Evolutionary conservation across 2,797 vertebrate species (phyloP), one percentile per base, ranked within the genome.

Genomic region (Enteromius mattozi): DNA sequence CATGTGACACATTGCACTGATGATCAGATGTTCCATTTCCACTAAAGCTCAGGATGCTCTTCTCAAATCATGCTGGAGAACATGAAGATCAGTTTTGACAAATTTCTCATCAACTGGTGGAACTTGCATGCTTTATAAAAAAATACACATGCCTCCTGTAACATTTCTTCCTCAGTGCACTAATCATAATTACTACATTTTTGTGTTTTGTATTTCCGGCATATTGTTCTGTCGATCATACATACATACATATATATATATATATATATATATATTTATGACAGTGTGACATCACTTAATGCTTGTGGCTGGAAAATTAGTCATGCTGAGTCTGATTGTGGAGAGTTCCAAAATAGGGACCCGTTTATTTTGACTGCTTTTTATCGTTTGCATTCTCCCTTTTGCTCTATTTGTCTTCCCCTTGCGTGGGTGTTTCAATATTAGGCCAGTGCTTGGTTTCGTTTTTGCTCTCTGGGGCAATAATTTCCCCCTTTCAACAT

Each of bases 361-460:
- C 16, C 6, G 10, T 59, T 56, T 83, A 24, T 69, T 69, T 69
- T 13, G 7, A 66, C 30, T 79, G 21, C 37, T 42, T n/a, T 68
- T 77, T 21, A 83, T 78, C 13, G 17, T n/a, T 61, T 33, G 51
- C 13, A n/a, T 30, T 84, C 83, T 79, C 19, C 37, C 16, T 51
- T 75, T 63, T 3, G 40, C 66, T 61, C 35, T 71, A 61, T 66
- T 81, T 70, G 17, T n/a, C 66, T 70, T 87, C 37, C 61, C 12
- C 16, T 78, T 86, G 82, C 35, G 82, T 86, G 76, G 83, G 82
- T 71, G 87, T 85, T 82, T 76, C 63, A 66, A 82, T 75, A 77
- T 75, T 77, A 68, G 82, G 33, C 49, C 79, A 86, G 35, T 35
- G 51, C n/a, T 68, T 71, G 19, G 75, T 88, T 81, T 86, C 47